phyloP scores from a whole-genome alignment of 2,113 vertebrate genomes.

The Myrmophylax atrothorax region DNA sequence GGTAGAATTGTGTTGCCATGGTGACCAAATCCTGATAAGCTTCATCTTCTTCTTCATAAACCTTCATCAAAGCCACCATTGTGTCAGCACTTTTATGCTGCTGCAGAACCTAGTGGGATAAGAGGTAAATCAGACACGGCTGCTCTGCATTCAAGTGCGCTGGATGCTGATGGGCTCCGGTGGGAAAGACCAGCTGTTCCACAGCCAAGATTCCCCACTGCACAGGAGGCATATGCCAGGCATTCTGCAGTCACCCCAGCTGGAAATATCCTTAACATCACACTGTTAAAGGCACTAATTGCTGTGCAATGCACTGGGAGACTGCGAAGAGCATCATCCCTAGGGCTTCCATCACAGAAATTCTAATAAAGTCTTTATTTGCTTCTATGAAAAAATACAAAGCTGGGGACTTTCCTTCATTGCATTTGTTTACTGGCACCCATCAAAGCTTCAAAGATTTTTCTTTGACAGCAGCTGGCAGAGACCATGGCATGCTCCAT shows the following conservation, averaged over 20 bases:
- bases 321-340: not conserved
- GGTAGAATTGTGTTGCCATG: constrained; percentile 88
- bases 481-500: not conserved
- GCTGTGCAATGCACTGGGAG: not conserved
- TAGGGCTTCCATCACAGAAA: not conserved
- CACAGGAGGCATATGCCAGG: not conserved
- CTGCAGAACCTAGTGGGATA: constrained; percentile 82
- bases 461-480: not conserved
- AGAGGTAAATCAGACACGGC: constrained; percentile 16
- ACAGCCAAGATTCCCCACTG: not conserved
- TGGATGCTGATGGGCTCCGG: not conserved
- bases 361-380: not conserved
- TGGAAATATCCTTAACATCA: not conserved
- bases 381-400: not conserved
- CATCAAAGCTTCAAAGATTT: not conserved
- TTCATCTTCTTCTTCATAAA: constrained; percentile 90
- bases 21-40: constrained; percentile 87
- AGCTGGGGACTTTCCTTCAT: not conserved
- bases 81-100: constrained; percentile 78
- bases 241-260: not conserved
- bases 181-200: not conserved
- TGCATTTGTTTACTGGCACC: not conserved
- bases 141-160: not conserved
- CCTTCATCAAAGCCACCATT: constrained; percentile 85
- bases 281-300: not conserved